phyloP scores from a whole-genome alignment of 2,888 invertebrate species.

The Herminia tarsipennalis region DNA sequence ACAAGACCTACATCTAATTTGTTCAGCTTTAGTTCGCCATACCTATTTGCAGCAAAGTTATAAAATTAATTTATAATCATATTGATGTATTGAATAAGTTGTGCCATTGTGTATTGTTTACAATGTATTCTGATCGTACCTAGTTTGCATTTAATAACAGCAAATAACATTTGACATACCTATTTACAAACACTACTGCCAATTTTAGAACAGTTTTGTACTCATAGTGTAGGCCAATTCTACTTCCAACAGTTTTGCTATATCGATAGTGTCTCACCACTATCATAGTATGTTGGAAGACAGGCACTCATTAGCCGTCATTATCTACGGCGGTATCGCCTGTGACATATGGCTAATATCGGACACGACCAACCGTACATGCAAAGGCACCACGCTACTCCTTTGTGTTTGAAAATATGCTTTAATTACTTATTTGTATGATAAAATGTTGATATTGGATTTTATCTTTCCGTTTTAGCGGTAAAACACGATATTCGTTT shows the following conservation, averaged over 20 bases:
- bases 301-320: conserved; percentile 83
- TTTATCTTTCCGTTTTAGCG: conserved; percentile 5
- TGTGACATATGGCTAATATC: conserved; percentile 83
- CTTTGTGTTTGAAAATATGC: conserved; percentile 59
- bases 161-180: no score
- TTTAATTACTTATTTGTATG: conserved; percentile 72
- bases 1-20: no score
- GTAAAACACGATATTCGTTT: neutral
- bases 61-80: no score
- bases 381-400: conserved; percentile 69
- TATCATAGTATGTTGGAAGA: conserved; percentile 72
- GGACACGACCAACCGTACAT: conserved; percentile 67
- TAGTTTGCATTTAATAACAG: no score
- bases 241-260: neutral
- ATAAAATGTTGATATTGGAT: conserved; percentile 23
- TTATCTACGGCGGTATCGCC: conserved; percentile 80
- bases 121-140: no score
- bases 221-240: no score
- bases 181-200: no score
- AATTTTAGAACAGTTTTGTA: no score
- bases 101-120: no score
- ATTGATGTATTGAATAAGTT: no score
- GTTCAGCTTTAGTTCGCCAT: no score
- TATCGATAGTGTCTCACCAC: conserved; percentile 53
- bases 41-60: no score